Evolutionary conservation across 2,888 invertebrate genomes (phyloP).

Genomic region (Plagodis dolabraria): DNA sequence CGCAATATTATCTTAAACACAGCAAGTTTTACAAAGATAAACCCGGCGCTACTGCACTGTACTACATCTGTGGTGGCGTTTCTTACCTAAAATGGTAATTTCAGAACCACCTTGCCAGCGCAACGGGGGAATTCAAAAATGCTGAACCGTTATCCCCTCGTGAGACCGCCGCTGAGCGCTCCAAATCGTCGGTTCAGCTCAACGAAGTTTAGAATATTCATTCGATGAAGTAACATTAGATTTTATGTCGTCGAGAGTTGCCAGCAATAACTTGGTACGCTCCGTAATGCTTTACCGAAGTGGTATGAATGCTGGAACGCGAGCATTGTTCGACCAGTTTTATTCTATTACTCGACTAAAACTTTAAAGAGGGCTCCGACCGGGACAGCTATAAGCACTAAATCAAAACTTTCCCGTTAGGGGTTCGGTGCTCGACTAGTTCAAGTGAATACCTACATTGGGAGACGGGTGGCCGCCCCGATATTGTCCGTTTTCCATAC

Average conservation of each 20-base stretch:
- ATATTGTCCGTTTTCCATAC: conserved; percentile 64
- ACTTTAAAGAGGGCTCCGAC: conserved; percentile 78
- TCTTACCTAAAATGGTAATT: conserved; percentile 26
- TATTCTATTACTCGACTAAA: conserved; percentile 81
- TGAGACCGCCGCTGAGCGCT: conserved; percentile 42
- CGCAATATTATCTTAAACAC: conserved; percentile 7
- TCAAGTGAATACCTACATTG: conserved; percentile 66
- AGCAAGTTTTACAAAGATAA: conserved; percentile 10
- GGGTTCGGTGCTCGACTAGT: conserved; percentile 64
- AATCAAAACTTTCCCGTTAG: conserved; percentile 81
- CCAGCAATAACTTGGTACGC: conserved; percentile 66
- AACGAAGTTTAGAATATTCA: conserved; percentile 68
- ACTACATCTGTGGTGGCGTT: conserved; percentile 28
- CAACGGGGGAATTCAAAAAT: conserved; percentile 41
- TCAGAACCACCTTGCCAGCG: conserved; percentile 23
- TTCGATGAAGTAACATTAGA: conserved; percentile 65
- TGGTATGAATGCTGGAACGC: conserved; percentile 67
- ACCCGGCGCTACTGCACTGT: conserved; percentile 18
- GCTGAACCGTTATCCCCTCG: conserved; percentile 39
- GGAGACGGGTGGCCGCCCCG: conserved; percentile 56
- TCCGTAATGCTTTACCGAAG: conserved; percentile 57
- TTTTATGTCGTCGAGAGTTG: conserved; percentile 59
- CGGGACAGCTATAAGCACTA: conserved; percentile 81
- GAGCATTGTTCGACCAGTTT: conserved; percentile 77
- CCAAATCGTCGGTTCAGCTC: conserved; percentile 46